Base-by-base conservation (phyloP, 2,113 vertebrate species). In the Eudorcas thomsonii region DNA sequence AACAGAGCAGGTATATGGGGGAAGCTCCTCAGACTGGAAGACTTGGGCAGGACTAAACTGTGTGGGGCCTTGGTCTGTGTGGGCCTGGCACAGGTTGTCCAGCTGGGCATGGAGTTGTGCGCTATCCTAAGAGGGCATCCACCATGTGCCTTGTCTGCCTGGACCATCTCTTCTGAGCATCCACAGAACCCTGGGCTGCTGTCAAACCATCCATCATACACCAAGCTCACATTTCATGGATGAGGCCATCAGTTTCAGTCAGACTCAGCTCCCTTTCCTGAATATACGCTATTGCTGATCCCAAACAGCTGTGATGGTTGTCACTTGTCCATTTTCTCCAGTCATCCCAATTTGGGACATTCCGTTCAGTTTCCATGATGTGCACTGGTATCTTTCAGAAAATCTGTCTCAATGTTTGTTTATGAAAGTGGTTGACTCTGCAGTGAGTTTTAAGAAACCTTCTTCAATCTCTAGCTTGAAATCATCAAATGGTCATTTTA, bases 61-160 rank as follows among this genome's bases (percentile, higher is more conserved):
- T 9, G 7, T 43, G 25, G 45, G 28, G 16, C 33, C 45, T 52
- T 5, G 5, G 28, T 55, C 36, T 30, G 7, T 25, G 55, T 48
- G 67, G 50, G 54, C 48, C 43, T 1, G 1, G 9, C 26, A 7
- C 0, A 0, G 52, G n/a, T 55, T 74, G 36, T 36, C 78, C n/a
- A 28, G 26, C 12, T 77, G 17, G 15, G 43, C 19, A 3, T 30
- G 23, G 30, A 52, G 5, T 21, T 33, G 7, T 50, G 26, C 6
- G 3, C 43, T 30, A 4, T 81, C 45, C 17, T 16, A 10, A 48
- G 23, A 57, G 5, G 4, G 25, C 13, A 80, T 10, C 55, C 23
- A 14, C 7, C 36, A 17, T 62, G 43, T 33, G 57, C 30, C 23
- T 5, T 5, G 1, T 50, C 26, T 52, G 16, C 83, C 96, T 82